Base-by-base conservation (phyloP, 2,888 invertebrate genomes). In the Rotaria sp. region DNA sequence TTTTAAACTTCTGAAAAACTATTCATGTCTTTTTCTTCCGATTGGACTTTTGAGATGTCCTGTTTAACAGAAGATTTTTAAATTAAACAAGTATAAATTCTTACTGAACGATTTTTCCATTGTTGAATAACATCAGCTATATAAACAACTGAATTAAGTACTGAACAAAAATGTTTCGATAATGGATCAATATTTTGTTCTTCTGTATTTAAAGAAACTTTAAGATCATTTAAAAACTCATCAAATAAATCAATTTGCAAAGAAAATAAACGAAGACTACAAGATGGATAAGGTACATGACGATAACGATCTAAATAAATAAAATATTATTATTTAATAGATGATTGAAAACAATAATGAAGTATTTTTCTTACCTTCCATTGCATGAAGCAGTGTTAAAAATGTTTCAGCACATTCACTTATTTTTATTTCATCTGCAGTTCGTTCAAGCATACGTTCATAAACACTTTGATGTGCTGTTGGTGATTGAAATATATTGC, bases 381-480 rank as follows among this genome's bases (percentile, higher is more conserved):
- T 95, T 0, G 96, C 95, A 88, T 94, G 94, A 84, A 96, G 92
- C 38, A 97, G 92, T 0, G 95, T 94, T 87, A 96, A 93, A 90
- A 97, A 96, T 90, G 94, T 94, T 91, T 97, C 96, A 0, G 95
- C 95, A 89, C 95, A 96, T 88, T 95, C 94, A 0, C 96, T 96
- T 30, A 96, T 80, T 80, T 80, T 80, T 26, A 80, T 45, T 26
- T 80, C 80, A 45, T 80, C 80, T 18, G 41, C 0, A 45, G 10
- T 26, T 45, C 45, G 41, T 45, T 80, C 80, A 4, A 80, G n/a
- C 45, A 80, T 80, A 45, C 45, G 41, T 15, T 80, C 80, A 45
- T 80, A 80, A 41, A 80, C 80, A 80, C 45, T 45, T 45, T 41
- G 41, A n/a, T 45, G 45, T 45, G 80, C 80, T 45, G 80, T 80